Evolutionary conservation across 2,113 vertebrate genomes (phyloP), one percentile per base, ranked within the genome.

Genomic region (Podarcis cretensis): DNA sequence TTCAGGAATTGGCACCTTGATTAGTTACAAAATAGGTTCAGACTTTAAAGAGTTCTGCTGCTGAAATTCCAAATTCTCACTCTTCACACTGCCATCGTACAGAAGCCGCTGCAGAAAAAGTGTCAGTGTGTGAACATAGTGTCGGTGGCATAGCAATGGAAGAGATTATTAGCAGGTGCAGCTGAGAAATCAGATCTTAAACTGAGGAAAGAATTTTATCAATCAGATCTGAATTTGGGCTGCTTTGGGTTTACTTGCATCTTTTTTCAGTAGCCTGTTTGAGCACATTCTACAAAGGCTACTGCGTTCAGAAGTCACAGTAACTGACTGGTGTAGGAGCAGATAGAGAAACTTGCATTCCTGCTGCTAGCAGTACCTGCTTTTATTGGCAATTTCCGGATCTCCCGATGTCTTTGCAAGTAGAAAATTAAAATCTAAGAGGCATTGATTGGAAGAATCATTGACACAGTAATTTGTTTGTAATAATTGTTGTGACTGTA

Each of bases 401-500:
- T 90, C 78, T 89, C 54, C 12, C 2, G 37, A 83, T 57, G 48
- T 75, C 2, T 80, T 77, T 54, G 16, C 14, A 71, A 54, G 25
- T 9, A 82, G 4, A 84, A 90, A 91, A 84, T 81, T 83, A 87
- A 83, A 16, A 81, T 69, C 32, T 85, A 57, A 92, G 3, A 89
- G 48, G 0, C 78, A 73, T 84, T 74, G 74, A 87, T 91, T 87
- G 85, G 69, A 81, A 89, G 66, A 84, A 81, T 37, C 13, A 83
- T 84, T 86, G 92, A 83, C 35, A 86, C 89, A 84, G 92, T 86
- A 78, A 90, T 12, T 32, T 10, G 88, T 95, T 93, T 94, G 77
- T 93, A 88, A 88, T 86, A 93, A 92, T 78, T 40, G 30, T 63
- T 80, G 27, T 57, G 91, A 85, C 94, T 30, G n/a, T 89, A 81